Evolutionary conservation across 2,797 vertebrate genomes (phyloP).

Genomic region (Sus cebifrons): DNA sequence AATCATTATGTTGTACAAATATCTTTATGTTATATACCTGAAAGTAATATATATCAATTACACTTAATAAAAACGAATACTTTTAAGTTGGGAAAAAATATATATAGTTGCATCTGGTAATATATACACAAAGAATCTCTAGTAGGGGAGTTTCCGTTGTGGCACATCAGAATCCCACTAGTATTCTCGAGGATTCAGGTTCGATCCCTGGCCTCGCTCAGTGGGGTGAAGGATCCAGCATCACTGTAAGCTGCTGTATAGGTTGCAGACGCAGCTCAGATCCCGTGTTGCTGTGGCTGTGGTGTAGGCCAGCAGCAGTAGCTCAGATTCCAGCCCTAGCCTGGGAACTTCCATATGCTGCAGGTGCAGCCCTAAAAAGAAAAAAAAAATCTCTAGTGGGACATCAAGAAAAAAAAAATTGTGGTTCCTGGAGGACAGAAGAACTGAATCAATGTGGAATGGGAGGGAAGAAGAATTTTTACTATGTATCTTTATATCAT

Average conservation of each 20-base stretch:
- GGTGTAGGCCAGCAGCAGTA: too few species aligned
- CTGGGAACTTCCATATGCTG: too few species aligned
- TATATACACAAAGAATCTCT: not conserved
- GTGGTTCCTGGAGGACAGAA: not conserved
- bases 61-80: not conserved
- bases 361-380: too few species aligned
- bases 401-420: not conserved
- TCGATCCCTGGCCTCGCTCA: too few species aligned
- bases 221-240: too few species aligned
- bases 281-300: too few species aligned
- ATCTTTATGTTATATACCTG: not conserved
- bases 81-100: not conserved
- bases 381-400: not conserved
- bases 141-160: too few species aligned
- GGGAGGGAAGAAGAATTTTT: not conserved
- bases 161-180: too few species aligned
- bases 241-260: too few species aligned
- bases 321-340: too few species aligned
- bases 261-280: too few species aligned
- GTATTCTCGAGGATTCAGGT: too few species aligned
- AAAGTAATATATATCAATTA: not conserved
- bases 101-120: not conserved
- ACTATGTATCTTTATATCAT: not conserved
- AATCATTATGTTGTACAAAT: not conserved
- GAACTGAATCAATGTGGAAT: not conserved